Conservation (phyloP, 2,888 invertebrate genomes). For the Tricholauxania praeusta region DNA sequence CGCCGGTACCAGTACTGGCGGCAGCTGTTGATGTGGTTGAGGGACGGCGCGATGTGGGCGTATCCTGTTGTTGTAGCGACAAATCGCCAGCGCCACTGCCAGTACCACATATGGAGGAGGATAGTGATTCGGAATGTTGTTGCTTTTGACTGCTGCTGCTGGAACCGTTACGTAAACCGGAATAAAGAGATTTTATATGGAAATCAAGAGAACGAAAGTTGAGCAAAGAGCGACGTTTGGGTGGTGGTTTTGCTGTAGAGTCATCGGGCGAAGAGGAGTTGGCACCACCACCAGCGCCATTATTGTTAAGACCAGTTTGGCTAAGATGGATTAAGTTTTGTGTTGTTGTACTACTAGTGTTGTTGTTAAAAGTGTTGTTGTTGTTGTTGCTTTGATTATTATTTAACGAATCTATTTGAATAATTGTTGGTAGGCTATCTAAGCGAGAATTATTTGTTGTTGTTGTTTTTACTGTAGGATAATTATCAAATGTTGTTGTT, state of each 20-base stretch:
- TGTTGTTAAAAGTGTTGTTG: slow-evolving; percentile 32
- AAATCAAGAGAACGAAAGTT: slow-evolving; percentile 67
- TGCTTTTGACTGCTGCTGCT: slow-evolving; percentile 30
- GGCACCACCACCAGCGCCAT: slow-evolving; percentile 36
- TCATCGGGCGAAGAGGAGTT: slow-evolving; percentile 28
- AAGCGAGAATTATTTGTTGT: slow-evolving; percentile 52
- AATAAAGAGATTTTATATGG: slow-evolving; percentile 66
- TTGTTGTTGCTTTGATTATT: slow-evolving; percentile 50
- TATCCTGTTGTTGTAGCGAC: neutral
- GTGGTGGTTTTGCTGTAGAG: slow-evolving; percentile 42
- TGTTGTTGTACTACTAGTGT: slow-evolving; percentile 10
- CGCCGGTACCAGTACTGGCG: slow-evolving; percentile 29
- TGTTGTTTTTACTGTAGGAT: slow-evolving; percentile 22
- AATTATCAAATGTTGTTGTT: slow-evolving; percentile 29
- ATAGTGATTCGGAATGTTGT: slow-evolving; percentile 49
- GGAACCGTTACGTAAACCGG: slow-evolving; percentile 58
- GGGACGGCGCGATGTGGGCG: no score
- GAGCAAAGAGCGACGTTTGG: slow-evolving; percentile 58
- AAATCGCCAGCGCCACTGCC: slow-evolving; percentile 29
- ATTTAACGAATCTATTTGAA: slow-evolving; percentile 61
- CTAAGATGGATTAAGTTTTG: slow-evolving; percentile 19
- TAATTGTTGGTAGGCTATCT: slow-evolving; percentile 60
- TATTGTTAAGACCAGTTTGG: slow-evolving; percentile 35
- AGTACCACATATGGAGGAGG: slow-evolving; percentile 45
- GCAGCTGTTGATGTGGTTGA: neutral